Evolutionary conservation across 2,797 vertebrate species (phyloP), one percentile per base, ranked within the genome.

Genomic region (Gambusia yucatana): DNA sequence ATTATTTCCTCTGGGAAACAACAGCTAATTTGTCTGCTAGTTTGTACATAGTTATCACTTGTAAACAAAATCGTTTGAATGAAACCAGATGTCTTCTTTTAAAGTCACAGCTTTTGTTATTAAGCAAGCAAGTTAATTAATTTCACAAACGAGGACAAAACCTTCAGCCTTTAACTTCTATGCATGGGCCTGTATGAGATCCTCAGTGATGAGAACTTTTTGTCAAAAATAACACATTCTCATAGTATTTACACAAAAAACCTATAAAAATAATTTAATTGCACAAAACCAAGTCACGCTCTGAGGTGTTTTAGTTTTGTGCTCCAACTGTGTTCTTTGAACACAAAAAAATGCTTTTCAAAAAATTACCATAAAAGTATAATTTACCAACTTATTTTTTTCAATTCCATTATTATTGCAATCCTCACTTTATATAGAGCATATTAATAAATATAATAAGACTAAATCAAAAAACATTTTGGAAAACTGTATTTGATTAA

Each of bases 91-190:
- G 59, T 41, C 28, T 76, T 41, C 36, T 10, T 73, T 46, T 76
- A 48, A 78, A 77, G 28, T 57, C 59, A 73, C 69, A 73, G n/a
- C 7, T 36, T 52, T n/a, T n/a, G 4, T 41, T 30, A 28, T 74
- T 83, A 36, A 75, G 75, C 43, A 76, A 46, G 73, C 71, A 78
- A 83, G 30, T 33, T 28, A 61, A 61, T 77, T 63, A 72, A 33
- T 81, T 75, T 71, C 25, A 47, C 70, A 83, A 81, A 78, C 47
- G 41, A 84, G 83, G 69, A 77, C 59, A 81, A 88, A 86, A 73
- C 75, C 33, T 75, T 8, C 47, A 84, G 39, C 74, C 52, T 69
- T 82, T 63, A 79, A 59, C 75, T 88, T 48, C 79, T 82, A n/a
- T 44, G 25, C 13, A 46, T 46, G 11, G 13, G 25, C 13, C 25